A percentile compares a stretch with the other conserved stretches of the same genome.
These are phyloP conservation scores for Drosophila acutilabella DNA, from an alignment of 2,888 invertebrate genomes.

Conservation along the genomic window DNA sequence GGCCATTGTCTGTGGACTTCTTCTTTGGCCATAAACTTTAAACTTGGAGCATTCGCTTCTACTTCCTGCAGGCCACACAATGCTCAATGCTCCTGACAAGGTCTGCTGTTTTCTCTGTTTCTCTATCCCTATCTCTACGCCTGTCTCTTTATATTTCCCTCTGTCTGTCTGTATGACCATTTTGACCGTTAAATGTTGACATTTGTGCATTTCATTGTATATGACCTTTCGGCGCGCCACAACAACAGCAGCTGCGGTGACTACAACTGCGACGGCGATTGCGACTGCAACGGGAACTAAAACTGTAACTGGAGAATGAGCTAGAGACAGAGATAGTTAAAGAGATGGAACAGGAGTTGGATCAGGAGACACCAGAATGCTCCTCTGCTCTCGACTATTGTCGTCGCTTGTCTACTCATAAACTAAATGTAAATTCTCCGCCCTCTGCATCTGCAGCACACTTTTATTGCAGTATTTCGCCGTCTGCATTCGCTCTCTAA, in stretches of 20 bases:
- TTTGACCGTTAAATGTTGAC: constrained; percentile 80
- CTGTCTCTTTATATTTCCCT: constrained; percentile 30
- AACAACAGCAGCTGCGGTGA: constrained; percentile 56
- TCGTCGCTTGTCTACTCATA: constrained; percentile 80
- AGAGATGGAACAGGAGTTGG: background rate
- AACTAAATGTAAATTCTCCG: constrained; percentile 76
- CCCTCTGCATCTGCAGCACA: constrained; percentile 54
- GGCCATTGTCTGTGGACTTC: constrained; percentile 63
- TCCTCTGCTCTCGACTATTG: constrained; percentile 54
- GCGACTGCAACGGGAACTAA: constrained; percentile 19
- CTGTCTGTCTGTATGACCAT: constrained; percentile 56
- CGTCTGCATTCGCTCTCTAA: constrained; percentile 31
- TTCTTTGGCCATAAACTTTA: constrained; percentile 74
- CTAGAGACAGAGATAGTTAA: too few species aligned
- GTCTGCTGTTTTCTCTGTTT: constrained; percentile 12
- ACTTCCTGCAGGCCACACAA: constrained; percentile 69
- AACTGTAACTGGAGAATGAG: constrained; percentile 22
- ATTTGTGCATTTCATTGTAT: constrained; percentile 80
- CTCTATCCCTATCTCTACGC: constrained; percentile 8
- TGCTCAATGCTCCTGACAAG: constrained; percentile 53
- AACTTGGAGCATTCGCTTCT: constrained; percentile 59
- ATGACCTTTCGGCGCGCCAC: constrained; percentile 72
- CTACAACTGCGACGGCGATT: constrained; percentile 31
- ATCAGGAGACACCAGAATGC: constrained; percentile 36
- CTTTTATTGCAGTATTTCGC: constrained; percentile 76